A percentile compares a stretch with the other conserved stretches of the same genome.
These are phyloP conservation scores for Andrena hattorfiana DNA, from an alignment of 2,888 invertebrate genomes.

Conservation along the genomic window DNA sequence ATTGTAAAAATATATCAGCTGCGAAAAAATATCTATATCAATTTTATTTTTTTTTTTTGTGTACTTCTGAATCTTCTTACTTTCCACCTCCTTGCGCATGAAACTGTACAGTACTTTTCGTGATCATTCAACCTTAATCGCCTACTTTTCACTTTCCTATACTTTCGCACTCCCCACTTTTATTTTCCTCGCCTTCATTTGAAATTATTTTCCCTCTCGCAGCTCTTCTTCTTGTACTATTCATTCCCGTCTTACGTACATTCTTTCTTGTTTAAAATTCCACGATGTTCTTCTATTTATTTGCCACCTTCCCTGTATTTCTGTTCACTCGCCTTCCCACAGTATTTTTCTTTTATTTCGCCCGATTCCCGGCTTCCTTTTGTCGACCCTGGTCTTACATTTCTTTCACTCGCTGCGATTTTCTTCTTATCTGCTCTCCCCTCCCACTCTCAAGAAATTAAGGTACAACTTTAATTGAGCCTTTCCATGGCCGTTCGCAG, in stretches of 20 bases:
- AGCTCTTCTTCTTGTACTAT: background rate
- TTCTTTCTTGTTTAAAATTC: slow-evolving; percentile 2
- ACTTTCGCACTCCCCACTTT: background rate
- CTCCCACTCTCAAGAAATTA: slow-evolving; percentile 39
- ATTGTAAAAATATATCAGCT: too few relatives aligned
- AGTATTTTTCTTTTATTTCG: background rate
- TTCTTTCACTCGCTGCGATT: slow-evolving; percentile 32
- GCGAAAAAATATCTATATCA: background rate
- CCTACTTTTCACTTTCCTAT: background rate
- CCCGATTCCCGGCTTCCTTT: background rate
- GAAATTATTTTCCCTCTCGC: background rate
- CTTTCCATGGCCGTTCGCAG: slow-evolving; percentile 68
- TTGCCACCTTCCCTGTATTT: background rate
- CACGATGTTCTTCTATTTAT: slow-evolving; percentile 24
- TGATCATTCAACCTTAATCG: background rate
- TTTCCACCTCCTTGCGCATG: background rate
- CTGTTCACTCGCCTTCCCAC: background rate
- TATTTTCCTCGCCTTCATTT: background rate
- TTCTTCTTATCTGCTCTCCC: slow-evolving; percentile 34
- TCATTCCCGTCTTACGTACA: background rate
- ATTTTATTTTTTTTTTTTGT: background rate
- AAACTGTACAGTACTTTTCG: background rate
- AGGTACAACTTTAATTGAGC: slow-evolving; percentile 77
- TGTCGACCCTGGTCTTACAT: background rate
- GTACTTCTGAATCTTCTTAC: background rate